A percentile compares a stretch with the other conserved stretches of the same genome.
These are phyloP conservation scores for Laticauda laticaudata DNA, from an alignment of 2,113 vertebrate genomes.

Conservation along the genomic window DNA sequence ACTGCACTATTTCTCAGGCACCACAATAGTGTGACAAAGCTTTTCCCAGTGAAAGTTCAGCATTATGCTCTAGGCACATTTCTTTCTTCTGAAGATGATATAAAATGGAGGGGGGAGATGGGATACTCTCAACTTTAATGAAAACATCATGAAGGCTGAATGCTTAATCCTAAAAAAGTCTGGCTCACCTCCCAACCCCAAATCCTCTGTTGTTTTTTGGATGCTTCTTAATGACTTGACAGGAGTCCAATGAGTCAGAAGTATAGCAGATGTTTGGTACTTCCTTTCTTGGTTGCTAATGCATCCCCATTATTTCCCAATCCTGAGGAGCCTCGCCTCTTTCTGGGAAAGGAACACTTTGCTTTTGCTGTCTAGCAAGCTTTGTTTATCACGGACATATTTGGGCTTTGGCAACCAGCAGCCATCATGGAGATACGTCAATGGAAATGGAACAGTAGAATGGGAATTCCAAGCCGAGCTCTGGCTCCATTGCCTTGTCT, in stretches of 20 bases:
- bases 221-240: slow-evolving; percentile 56
- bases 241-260: slow-evolving; percentile 51
- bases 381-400: slow-evolving; percentile 51
- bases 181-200: slow-evolving; percentile 36
- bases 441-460: slow-evolving; percentile 22
- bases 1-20: not conserved
- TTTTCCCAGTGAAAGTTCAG: not conserved
- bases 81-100: slow-evolving; percentile 24
- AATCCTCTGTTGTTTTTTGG: slow-evolving; percentile 48
- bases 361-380: slow-evolving; percentile 45
- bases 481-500: slow-evolving; percentile 20
- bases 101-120: slow-evolving; percentile 19
- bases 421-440: slow-evolving; percentile 26
- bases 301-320: slow-evolving; percentile 54
- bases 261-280: slow-evolving; percentile 49
- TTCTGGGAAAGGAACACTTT: slow-evolving; percentile 36
- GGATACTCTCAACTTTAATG: slow-evolving; percentile 18
- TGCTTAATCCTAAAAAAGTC: slow-evolving; percentile 45
- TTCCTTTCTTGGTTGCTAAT: slow-evolving; percentile 62
- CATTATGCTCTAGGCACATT: not conserved
- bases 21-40: too few relatives aligned
- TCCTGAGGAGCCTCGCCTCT: slow-evolving; percentile 1
- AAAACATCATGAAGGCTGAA: slow-evolving; percentile 48
- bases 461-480: slow-evolving; percentile 45
- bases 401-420: slow-evolving; percentile 38